Base-by-base conservation (phyloP, 2,797 vertebrate species). In the Tarsius wallacei region DNA sequence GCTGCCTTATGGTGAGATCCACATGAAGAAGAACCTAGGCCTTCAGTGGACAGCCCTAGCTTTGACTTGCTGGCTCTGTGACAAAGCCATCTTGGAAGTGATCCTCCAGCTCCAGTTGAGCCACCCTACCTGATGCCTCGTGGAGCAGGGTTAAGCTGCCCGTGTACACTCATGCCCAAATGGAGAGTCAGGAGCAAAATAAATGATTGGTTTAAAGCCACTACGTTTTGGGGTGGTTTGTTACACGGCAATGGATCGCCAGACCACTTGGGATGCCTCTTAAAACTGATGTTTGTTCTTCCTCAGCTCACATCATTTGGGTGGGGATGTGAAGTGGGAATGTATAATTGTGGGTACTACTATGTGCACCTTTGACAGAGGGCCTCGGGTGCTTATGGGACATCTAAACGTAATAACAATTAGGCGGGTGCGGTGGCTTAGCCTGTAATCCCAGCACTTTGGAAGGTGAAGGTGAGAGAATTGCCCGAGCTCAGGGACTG, bases 291-390 rank as follows among this genome's bases (percentile, higher is more conserved):
- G 42, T 42, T 19, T 8, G 28, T 36, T 66, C 36, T 51, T 87
- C 10, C 12, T 91, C 24, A 22, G 36, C 19, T 57, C 85, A 12
- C 49, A 0, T 24, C 5, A 22, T 36, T 42, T 42, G 33, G 63
- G 5, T n/a, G 31, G 59, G 42, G 63, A 10, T 1, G 21, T 3
- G 26, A n/a, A 7, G 31, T 11, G 15, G 53, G 81, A 31, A 3
- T 31, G 42, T 73, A 13, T 24, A 7, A 7, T 12, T 19, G 21
- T 26, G 42, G 26, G 3, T 33, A 42, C 33, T 28, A 33, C 15
- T 6, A 9, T 1, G 51, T 4, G 0, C 1, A 5, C 24, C 22
- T n/a, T 47, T 28, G 53, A 63, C 7, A 0, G 16, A 0, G 8
- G 57, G 7, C 66, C 36, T 82, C 16, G 0, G 49, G 49, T 10